Conservation (phyloP, 2,888 invertebrate genomes). For the Tetramorium bicarinatum region DNA sequence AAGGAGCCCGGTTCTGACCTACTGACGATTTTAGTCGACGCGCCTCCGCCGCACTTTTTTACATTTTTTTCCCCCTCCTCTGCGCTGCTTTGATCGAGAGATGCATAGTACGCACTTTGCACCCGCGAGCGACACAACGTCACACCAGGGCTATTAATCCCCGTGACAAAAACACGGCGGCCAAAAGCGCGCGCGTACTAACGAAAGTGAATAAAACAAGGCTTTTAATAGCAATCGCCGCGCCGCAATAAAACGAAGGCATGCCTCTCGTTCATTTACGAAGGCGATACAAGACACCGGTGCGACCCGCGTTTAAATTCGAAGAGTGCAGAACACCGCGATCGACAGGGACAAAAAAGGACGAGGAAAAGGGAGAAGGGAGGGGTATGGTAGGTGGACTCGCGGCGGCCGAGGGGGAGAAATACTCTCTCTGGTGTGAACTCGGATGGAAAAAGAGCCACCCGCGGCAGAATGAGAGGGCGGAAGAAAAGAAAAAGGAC, state of each 20-base stretch:
- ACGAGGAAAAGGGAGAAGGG: constrained; percentile 28
- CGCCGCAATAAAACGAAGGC: constrained; percentile 68
- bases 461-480: constrained; percentile 68
- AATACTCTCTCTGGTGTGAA: constrained; percentile 66
- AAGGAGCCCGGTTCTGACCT: constrained; percentile 32
- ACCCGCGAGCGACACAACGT: constrained; percentile 36
- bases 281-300: constrained; percentile 71
- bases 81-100: neutral
- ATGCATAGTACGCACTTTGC: constrained; percentile 10
- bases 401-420: constrained; percentile 29
- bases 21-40: constrained; percentile 42
- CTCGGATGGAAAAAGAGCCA: constrained; percentile 73
- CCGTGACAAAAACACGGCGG: constrained; percentile 35
- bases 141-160: constrained; percentile 45
- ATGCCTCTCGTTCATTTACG: constrained; percentile 71
- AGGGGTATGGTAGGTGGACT: neutral
- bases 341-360: constrained; percentile 71
- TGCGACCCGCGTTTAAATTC: constrained; percentile 75
- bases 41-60: neutral
- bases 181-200: constrained; percentile 43
- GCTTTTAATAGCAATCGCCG: constrained; percentile 64
- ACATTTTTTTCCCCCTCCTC: neutral
- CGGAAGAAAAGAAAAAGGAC: constrained; percentile 58
- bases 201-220: constrained; percentile 65
- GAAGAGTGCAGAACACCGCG: constrained; percentile 74